Evolutionary conservation across 2,888 invertebrate species (phyloP).

Genomic region (Alloscopus bannaensis): DNA sequence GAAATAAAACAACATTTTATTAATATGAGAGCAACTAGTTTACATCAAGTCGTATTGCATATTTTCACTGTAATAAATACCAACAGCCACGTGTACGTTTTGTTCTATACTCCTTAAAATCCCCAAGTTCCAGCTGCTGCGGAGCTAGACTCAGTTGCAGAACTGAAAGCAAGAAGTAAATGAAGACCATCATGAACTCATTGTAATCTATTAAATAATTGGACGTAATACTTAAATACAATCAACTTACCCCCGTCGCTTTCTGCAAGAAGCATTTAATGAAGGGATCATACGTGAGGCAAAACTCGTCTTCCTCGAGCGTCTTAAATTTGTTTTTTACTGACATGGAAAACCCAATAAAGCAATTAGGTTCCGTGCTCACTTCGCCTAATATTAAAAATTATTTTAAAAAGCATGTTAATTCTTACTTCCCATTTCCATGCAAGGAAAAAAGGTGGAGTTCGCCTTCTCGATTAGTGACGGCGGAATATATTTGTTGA

Average conservation of each 20-base stretch:
- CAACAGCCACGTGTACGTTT: constrained; percentile 17
- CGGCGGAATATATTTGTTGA: constrained; percentile 29
- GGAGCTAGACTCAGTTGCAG: neutral
- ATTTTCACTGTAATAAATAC: neutral
- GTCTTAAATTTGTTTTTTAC: neutral
- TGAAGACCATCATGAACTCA: no score
- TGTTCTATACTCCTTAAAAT: neutral
- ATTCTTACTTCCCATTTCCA: constrained; percentile 44
- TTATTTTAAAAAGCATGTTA: neutral
- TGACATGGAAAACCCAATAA: constrained; percentile 7
- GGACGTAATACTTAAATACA: no score
- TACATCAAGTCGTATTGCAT: neutral
- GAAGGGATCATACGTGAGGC: constrained; percentile 42
- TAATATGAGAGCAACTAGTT: no score
- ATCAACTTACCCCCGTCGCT: constrained; percentile 1
- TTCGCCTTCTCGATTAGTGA: constrained; percentile 31
- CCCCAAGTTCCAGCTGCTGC: neutral
- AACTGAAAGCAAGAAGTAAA: neutral
- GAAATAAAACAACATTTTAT: no score
- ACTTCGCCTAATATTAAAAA: neutral
- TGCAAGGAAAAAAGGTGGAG: constrained; percentile 44
- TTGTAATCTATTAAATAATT: no score
- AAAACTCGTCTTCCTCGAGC: constrained; percentile 28
- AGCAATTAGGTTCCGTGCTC: neutral
- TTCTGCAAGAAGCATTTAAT: constrained; percentile 49